Base-by-base conservation (phyloP, 2,888 invertebrate genomes). In the Thalpophila matura region DNA sequence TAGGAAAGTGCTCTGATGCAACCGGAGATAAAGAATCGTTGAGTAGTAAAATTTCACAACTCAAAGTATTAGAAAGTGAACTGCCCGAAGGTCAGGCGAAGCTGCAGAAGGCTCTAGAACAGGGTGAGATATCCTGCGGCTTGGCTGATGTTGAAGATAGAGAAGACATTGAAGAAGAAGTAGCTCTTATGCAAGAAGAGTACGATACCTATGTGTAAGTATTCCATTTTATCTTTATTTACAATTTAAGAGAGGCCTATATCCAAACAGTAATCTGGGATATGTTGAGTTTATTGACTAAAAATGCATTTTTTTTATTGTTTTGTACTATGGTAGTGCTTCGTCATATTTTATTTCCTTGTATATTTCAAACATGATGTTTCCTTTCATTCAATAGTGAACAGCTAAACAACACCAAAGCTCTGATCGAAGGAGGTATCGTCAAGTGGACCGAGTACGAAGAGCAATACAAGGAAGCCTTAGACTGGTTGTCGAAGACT, bases 391-490 rank as follows among this genome's bases (percentile, higher is more conserved):
- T 37, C 84, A 94, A 89, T 86, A 97, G 97, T 40, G 98, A 98
- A 79, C 96, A 97, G 63, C 91, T 98, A 4, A 97, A 96, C 80
- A 97, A 96, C 80, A 97, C 98, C 2, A 98, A 98, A 92, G 96
- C 96, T 73, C 93, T 97, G 37, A 95, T 99, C 47, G 98, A 99
- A 92, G 96, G 97, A 69, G 98, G 98, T 81, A 98, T 98, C 85
- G 98, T 98, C 0, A 98, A 98, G 88, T 98, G 98, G 98, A 98
- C 98, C 0, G 98, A 98, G 89, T 99, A 98, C 86, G 98, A 98
- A 92, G 98, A 98, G 89, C 98, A 98, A 84, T 98, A 98, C 89
- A 97, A 97, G 83, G 98, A 98, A 91, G 98, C 98, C 69, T 95
- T 97, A 79, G 97, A 98, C 84, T 99, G 98, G 98, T 94, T 99